phyloP scores from a whole-genome alignment of 53 echinoderm and acorn worm genomes.

The Echinarachnius parma region DNA sequence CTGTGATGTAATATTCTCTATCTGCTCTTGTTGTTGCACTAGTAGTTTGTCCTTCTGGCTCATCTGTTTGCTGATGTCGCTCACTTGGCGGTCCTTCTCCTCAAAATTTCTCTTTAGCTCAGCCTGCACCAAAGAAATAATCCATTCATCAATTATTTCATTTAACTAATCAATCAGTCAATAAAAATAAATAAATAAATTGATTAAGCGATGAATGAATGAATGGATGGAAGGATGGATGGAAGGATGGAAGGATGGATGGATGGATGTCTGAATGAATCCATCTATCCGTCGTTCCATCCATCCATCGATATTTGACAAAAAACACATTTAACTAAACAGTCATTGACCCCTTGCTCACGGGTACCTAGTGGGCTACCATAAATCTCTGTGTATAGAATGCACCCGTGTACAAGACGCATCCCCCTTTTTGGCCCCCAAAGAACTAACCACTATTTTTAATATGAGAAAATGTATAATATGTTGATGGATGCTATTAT shows the following conservation, averaged over 20 bases:
- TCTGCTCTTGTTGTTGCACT: slow-evolving; percentile 93
- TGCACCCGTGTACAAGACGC: too few relatives aligned
- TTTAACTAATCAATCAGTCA: too few relatives aligned
- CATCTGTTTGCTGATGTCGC: slow-evolving; percentile 66
- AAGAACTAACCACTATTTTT: too few relatives aligned
- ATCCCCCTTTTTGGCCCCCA: too few relatives aligned
- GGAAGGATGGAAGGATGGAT: background rate
- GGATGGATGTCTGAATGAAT: background rate
- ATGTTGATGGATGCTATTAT: too few relatives aligned
- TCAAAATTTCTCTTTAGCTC: slow-evolving; percentile 85
- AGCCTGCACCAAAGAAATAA: slow-evolving; percentile 42
- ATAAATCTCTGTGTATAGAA: too few relatives aligned
- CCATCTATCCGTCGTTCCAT: background rate
- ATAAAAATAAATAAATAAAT: too few relatives aligned
- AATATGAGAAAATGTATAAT: too few relatives aligned
- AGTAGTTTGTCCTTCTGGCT: slow-evolving; percentile 84
- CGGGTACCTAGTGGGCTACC: too few relatives aligned
- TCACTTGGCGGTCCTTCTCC: slow-evolving; percentile 72
- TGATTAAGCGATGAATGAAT: background rate
- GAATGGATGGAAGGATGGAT: background rate
- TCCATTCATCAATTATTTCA: background rate
- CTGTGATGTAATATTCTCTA: slow-evolving; percentile 54
- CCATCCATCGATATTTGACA: too few relatives aligned
- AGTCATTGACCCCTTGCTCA: too few relatives aligned
- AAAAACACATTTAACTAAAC: too few relatives aligned